Base-by-base conservation (phyloP, 30 jellyfish, hydroid and myxozoan species). In the Phacellophora camtschatica region DNA sequence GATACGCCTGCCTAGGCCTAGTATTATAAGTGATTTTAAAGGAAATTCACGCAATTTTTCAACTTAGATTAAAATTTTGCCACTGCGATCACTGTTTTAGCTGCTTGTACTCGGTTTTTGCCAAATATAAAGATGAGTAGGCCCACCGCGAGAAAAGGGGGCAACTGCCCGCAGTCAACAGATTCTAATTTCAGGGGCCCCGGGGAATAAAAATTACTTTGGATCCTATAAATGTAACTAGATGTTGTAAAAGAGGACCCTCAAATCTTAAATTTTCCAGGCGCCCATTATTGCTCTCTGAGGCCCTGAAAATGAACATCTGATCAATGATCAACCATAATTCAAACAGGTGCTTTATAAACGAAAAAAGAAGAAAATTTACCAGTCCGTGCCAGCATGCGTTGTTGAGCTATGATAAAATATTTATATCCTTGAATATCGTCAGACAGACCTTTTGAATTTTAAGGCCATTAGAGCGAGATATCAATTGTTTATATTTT, bases 271-370 rank as follows among this genome's bases (percentile, higher is more conserved):
- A n/a, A n/a, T n/a, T n/a, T n/a, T n/a, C n/a, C n/a, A n/a, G n/a
- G n/a, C n/a, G n/a, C n/a, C n/a, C n/a, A n/a, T n/a, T n/a, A n/a
- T n/a, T n/a, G n/a, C 15, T 39, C 15, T 6, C 53, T 15, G 15
- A 7, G 53, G 53, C 53, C 13, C 22, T 71, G 51, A 32, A 65
- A 41, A 51, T 20, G 61, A 35, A 34, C 74, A 53, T 73, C 86
- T 73, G 86, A 73, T 73, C 86, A 50, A 74, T 73, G 86, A 73
- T 73, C 86, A 48, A 20, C 66, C 30, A 13, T 73, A 13, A 51
- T 53, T 41, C 20, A 5, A 66, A 55, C 86, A 73, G 86, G 86
- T 73, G 86, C 43, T 55, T 35, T 42, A 12, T 74, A 42, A 49
- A 23, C 61, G n/a, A 16, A 46, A 28, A 46, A 16, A 61, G 42